Evolutionary conservation across 2,888 invertebrate species (phyloP), one percentile per base, ranked within the genome.

Genomic region (Augochlorella aurata): DNA sequence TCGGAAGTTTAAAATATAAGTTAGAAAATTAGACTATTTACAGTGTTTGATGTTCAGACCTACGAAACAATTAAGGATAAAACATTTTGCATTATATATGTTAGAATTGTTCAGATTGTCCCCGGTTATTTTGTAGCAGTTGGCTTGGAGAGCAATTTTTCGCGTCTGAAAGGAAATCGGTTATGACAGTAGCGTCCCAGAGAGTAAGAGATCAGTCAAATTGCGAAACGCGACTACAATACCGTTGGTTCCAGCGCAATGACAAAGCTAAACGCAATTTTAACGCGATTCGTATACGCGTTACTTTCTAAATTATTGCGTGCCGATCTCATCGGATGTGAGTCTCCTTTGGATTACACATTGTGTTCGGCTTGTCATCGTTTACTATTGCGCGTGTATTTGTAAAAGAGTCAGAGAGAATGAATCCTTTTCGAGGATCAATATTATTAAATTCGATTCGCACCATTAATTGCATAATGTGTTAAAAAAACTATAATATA

Each of bases 251-350:
- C 70, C 49, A 14, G 16, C 16, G 44, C 24, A 49, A 73, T 77
- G 63, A 73, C 54, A 63, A 72, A 49, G 52, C 21, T 52, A 44
- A 69, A 77, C 47, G 69, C 63, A 21, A 69, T 69, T 81, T 78
- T 69, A 69, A 38, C 49, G 45, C 45, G 50, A 67, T 79, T 72
- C 71, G 61, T 72, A 77, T 14, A 29, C 29, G 21, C 21, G 44
- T 38, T 63, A 73, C 77, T 81, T 81, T 81, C 80, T 77, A 77
- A 81, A 77, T 77, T 49, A 49, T 63, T 29, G 68, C 68, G 52
- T 78, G 69, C 65, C 69, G 24, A 77, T 78, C 69, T 81, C 44
- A 16, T 73, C 24, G 24, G 1, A 52, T 29, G 2, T 21, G 54
- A 50, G 45, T 45, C 49, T 72, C 73, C 16, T 77, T 76, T 29